Evolutionary conservation across 2,113 vertebrate genomes (phyloP).

Genomic region (Martes martes): DNA sequence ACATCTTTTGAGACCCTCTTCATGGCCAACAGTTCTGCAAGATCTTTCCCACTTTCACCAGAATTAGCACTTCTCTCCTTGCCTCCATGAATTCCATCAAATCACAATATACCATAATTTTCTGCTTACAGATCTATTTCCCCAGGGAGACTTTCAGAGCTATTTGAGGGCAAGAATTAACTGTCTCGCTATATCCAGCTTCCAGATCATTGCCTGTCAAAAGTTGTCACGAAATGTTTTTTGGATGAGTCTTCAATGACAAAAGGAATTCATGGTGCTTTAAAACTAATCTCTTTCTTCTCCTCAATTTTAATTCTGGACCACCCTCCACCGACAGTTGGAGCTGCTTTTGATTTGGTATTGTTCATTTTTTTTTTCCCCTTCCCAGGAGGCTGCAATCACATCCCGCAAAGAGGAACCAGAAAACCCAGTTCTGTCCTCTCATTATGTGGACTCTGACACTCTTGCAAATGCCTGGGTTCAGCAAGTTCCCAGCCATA

Average conservation of each 20-base stretch:
- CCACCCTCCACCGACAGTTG: constrained; percentile 39
- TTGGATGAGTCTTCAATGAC: constrained; percentile 40
- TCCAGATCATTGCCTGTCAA: constrained; percentile 44
- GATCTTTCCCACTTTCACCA: neutral
- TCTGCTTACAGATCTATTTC: neutral
- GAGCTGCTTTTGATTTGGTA: constrained; percentile 51
- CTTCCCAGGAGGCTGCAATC: constrained; percentile 41
- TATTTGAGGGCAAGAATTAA: constrained; percentile 31
- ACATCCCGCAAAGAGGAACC: constrained; percentile 31
- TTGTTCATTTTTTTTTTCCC: neutral
- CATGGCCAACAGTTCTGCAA: neutral
- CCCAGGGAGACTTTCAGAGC: neutral
- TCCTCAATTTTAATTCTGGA: constrained; percentile 47
- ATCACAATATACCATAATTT: neutral
- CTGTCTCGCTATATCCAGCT: constrained; percentile 24
- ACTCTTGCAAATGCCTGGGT: constrained; percentile 47
- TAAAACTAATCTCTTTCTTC: constrained; percentile 9
- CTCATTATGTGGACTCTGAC: constrained; percentile 34
- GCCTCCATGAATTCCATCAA: neutral
- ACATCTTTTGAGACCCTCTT: neutral
- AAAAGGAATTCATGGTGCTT: constrained; percentile 48
- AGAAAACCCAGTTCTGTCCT: constrained; percentile 39
- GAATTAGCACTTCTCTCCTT: neutral
- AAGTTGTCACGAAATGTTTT: constrained; percentile 39
- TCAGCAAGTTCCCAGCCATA: constrained; percentile 46